Base-by-base conservation (phyloP, 2,113 vertebrate species). In the Panthera tigris region DNA sequence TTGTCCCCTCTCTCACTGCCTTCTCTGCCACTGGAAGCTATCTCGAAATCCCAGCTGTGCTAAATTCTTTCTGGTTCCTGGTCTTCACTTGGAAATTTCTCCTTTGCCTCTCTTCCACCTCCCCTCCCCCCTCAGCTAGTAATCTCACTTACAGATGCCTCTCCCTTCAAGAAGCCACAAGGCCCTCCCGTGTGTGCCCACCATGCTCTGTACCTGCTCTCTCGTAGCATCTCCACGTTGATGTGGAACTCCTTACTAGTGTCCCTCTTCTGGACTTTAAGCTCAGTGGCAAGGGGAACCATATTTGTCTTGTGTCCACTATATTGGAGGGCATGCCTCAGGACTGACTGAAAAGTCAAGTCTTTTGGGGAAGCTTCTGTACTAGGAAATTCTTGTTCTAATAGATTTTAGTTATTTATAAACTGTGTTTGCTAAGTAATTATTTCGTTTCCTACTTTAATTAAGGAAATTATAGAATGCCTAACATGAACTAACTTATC, bases 151-250 rank as follows among this genome's bases (percentile, higher is more conserved):
- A 29, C 41, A 50, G 57, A 48, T 1, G 50, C 31, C 50, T 71
- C 50, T 45, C 57, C 50, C 27, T 65, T 50, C 9, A 41, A 45
- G 79, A 36, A 83, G 25, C 25, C 63, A 6, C 5, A 52, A 79
- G 80, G 74, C 45, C 52, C 31, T 65, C n/a, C n/a, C 9, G 0
- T 4, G 31, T 48, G 52, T 55, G 31, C 33, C 61, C 7, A 36
- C 61, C 7, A 2, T 1, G 36, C 16, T 4, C 5, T 0, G 0
- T 7, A 27, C 13, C 25, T 27, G 36, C 16, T 11, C 39, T 79
- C 71, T 41, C 55, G 9, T 0, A 21, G 31, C 89, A 25, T 0
- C 0, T 12, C 63, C 33, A 12, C 14, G 0, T 1, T 18, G 52
- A 80, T 1, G 41, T 61, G 81, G 45, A 45, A 18, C 25, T 1